These are phyloP conservation scores for Phaedon cochleariae DNA, from an alignment of 2,888 invertebrate species.

Conservation along the genomic window DNA sequence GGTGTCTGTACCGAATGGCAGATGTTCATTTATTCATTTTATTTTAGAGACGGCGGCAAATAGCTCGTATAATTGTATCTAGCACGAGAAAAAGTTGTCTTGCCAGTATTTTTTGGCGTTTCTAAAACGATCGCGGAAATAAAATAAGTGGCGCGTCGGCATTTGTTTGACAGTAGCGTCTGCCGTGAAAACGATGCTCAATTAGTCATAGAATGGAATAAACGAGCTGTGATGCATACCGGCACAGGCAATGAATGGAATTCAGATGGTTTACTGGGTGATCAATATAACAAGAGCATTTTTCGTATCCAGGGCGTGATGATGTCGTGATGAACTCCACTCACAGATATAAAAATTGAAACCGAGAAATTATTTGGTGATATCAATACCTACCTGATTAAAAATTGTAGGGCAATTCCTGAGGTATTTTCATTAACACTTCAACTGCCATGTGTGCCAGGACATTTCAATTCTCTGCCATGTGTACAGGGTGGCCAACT, in stretches of 20 bases:
- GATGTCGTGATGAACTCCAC: too few species aligned
- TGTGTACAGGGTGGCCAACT: too few species aligned
- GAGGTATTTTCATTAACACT: too few species aligned
- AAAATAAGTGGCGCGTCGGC: conserved; percentile 54
- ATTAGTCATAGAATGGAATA: conserved; percentile 60
- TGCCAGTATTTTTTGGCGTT: conserved; percentile 45
- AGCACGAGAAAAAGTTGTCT: conserved; percentile 40
- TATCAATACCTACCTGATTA: too few species aligned
- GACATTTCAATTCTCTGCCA: too few species aligned
- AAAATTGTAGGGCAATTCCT: too few species aligned
- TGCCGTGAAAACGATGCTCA: conserved; percentile 60
- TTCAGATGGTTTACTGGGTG: conserved; percentile 20
- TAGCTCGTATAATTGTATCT: conserved; percentile 55
- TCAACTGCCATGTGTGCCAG: too few species aligned
- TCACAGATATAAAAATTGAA: too few species aligned
- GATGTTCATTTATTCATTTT: conserved; percentile 48
- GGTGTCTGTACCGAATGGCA: conserved; percentile 17
- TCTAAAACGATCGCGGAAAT: conserved; percentile 46
- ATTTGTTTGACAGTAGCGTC: conserved; percentile 59
- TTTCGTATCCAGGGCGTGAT: too few species aligned
- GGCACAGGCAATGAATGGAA: conserved; percentile 49
- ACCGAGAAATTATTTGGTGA: too few species aligned
- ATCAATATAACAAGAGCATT: too few species aligned
- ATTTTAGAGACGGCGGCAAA: conserved; percentile 51
- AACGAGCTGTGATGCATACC: conserved; percentile 52